Base-by-base conservation (phyloP, 2,113 vertebrate genomes). In the Cinclus cinclus region DNA sequence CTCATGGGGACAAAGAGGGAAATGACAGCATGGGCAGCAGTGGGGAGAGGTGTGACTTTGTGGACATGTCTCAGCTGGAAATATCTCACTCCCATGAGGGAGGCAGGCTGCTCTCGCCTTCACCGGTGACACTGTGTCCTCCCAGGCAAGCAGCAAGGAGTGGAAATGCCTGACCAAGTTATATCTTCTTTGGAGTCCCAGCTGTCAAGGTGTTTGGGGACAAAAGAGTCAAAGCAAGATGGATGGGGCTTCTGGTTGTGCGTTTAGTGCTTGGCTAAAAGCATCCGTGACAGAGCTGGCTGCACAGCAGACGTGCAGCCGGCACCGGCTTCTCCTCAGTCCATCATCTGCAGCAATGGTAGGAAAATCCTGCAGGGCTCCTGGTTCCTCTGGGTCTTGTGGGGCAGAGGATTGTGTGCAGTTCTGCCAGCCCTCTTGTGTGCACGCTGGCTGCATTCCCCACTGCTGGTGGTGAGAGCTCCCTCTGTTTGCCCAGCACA, bases 401-500 rank as follows among this genome's bases (percentile, higher is more conserved):
- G 2, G 14, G 19, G 49, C 82, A 80, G 58, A 83, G 33, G 16
- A 79, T 25, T 0, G 5, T 23, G 31, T 67, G 75, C 78, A 88
- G 68, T 35, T 64, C 64, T 67, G 60, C 67, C 79, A 44, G 62
- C 65, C 77, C 59, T 46, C 42, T 63, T 64, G 35, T 49, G 58
- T 6, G 21, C 23, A 28, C 0, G 0, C 27, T 7, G 6, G 47
- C 52, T 88, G 37, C 1, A 1, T 50, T 50, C 3, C 2, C 33
- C 56, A 30, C 71, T 58, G 47, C 50, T 52, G 4, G 27, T 3
- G n/a, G 35, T 7, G 1, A 82, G 50, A 69, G 18, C 10, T 33
- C 18, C 14, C 39, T 25, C 20, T 0, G 2, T 60, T 69, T 11
- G 1, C 42, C 33, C 3, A 23, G 41, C 42, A 37, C 2, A 0